phyloP scores from a whole-genome alignment of 1,140 invertebrate genomes.

The Drosophila lowei region DNA sequence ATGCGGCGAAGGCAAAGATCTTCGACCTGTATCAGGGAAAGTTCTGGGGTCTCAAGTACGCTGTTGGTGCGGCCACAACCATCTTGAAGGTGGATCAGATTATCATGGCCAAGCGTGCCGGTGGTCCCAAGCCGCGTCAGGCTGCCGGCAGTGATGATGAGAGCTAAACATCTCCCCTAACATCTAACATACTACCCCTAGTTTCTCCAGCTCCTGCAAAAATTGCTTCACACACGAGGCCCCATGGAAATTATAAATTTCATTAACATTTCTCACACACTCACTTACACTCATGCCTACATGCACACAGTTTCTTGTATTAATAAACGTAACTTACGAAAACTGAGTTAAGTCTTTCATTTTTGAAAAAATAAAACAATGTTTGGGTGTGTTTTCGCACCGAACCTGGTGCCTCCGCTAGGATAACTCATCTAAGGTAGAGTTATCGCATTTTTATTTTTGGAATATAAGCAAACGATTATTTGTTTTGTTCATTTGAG shows the following conservation, averaged over 20 bases:
- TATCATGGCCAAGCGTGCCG: conserved; percentile 98
- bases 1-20: conserved; percentile 90
- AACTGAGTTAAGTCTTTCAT: conserved; percentile 25
- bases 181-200: conserved; percentile 44
- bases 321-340: conserved; percentile 76
- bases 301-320: conserved; percentile 73
- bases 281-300: conserved; percentile 12
- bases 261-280: conserved; percentile 62
- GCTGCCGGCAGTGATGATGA: conserved; percentile 81
- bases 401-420: conserved; percentile 70
- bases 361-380: conserved; percentile 24
- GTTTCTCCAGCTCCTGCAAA: conserved; percentile 29
- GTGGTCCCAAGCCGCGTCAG: conserved; percentile 92
- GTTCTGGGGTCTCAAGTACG: conserved; percentile 97
- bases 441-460: conserved; percentile 68
- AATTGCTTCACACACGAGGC: conserved; percentile 46
- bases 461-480: conserved; percentile 83
- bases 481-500: conserved; percentile 62
- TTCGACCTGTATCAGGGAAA: conserved; percentile 95
- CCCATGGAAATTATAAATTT: conserved; percentile 72
- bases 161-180: conserved; percentile 61
- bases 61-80: conserved; percentile 95
- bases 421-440: conserved; percentile 77
- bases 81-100: conserved; percentile 99
- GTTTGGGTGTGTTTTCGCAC: conserved; percentile 32